Evolutionary conservation across 2,113 vertebrate genomes (phyloP), one percentile per base, ranked within the genome.

Genomic region (Synchiropus splendidus): DNA sequence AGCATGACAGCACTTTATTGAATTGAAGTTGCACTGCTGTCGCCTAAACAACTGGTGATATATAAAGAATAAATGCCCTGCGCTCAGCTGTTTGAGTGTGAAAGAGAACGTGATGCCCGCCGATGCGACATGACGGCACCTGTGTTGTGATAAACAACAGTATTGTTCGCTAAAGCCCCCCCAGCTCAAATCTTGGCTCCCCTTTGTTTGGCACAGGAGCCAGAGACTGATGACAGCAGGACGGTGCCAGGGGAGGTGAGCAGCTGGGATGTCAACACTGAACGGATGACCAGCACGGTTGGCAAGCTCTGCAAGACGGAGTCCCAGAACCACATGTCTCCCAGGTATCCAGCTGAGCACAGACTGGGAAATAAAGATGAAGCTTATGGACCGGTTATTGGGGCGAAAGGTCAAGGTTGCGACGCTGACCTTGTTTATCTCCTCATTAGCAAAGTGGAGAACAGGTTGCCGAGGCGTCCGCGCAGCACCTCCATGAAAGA

Each of bases 401-500:
- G 21, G 21, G 21, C 21, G 21, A 27, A 27, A 27, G 21, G 21
- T 27, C 21, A 27, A 5, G 21, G 4, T 18, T 30, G 36, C 1
- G 12, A 39, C 30, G 15, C 3, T 14, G 15, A 43, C 9, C 40
- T 32, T 16, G 4, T 9, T 32, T 8, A 2, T 31, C 17, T 16
- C 8, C 39, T 15, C 37, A 14, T 15, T 67, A 85, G 85, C 48
- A 87, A 84, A 74, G 50, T 64, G 54, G 82, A 84, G 55, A 81
- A 73, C 76, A 59, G 52, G 55, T 64, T 83, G 30, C 79, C 69
- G 38, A 75, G 82, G 27, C 74, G 79, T 43, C 67, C 80, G 11
- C 81, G 83, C 50, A 85, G 85, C 64, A 86, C 84, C 36, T 85
- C 85, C 32, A 81, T 86, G 83, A 87, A 86, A 66, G 85, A 87